Evolutionary conservation across 1,140 invertebrate species (phyloP), one percentile per base, ranked within the genome.

Genomic region (Listronotus oregonensis): DNA sequence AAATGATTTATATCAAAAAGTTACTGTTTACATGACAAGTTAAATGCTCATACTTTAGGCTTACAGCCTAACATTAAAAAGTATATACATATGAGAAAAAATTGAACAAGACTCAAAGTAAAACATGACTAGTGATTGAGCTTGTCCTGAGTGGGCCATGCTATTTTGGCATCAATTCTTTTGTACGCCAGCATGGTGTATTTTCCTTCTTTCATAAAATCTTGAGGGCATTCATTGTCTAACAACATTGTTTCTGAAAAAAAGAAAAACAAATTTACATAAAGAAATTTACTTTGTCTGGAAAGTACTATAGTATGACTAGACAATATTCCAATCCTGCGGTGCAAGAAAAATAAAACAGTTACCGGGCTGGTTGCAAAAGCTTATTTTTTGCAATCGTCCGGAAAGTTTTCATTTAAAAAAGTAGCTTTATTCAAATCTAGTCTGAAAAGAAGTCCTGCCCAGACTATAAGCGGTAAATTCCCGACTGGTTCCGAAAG

Each of bases 101-200:
- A 32, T n/a, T 14, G 47, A 37, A 54, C 49, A 44, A 63, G 50
- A 54, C 60, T 54, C 40, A 47, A n/a, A 32, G 12, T 18, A 42
- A 49, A 61, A 60, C 64, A 67, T 71, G 70, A 73, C 70, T 74
- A 70, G 69, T 71, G 47, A 58, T 69, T 76, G 64, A 74, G 71
- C 71, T 74, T 73, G 70, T 77, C 74, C 66, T 84, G 84, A 73
- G 80, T 90, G 5, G 96, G 95, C 95, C 95, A 98, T 47, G 95
- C 95, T 71, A 98, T 97, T 83, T 97, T 97, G 12, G 95, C 95
- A 76, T 96, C 95, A 73, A 93, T 93, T 47, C 95, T 84, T 82
- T 97, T 97, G 81, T 94, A 98, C 1, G 94, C 95, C 75, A 98
- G 89, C 74, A 94, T 89, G 79, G 91, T 94, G 71, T 95, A 90